Evolutionary conservation across 2,797 vertebrate species (phyloP), one percentile per base, ranked within the genome.

Genomic region (Hydrolagus colliei): DNA sequence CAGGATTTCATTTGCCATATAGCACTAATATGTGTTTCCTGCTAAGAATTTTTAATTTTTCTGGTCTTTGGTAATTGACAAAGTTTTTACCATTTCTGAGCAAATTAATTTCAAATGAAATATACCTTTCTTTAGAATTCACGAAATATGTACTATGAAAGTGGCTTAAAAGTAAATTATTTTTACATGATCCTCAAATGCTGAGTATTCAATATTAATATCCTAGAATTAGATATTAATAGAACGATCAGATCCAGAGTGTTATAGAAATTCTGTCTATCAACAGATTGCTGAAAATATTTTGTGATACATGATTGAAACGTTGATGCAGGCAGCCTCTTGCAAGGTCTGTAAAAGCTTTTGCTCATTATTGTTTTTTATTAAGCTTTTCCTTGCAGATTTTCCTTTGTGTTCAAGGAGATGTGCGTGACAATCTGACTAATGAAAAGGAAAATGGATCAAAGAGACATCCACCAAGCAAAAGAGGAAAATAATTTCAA

Each of bases 401-500:
- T n/a, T n/a, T n/a, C n/a, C n/a, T n/a, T n/a, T n/a, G n/a, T n/a
- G 41, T 76, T 76, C 18, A 52, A 59, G 74, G 18, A 76, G 35
- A 59, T 9, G 11, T 59, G 18, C 74, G 18, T 76, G 41, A 59
- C 18, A 76, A 1, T 52, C 16, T 52, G 18, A 18, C 41, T 76
- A 9, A 76, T 76, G 20, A 76, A 59, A 76, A 76, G 41, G 41
- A 76, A 76, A 59, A 76, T 76, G 52, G 74, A 59, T 76, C 74
- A 76, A 76, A 76, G 74, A 52, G 41, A 52, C 74, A 59, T n/a
- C 59, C 18, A 76, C 74, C 59, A 59, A 76, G 9, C 41, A 20
- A 52, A 76, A 59, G 74, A 52, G 59, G 10, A n/a, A 10, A 52
- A 20, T 14, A 59, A 59, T 4, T 10, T 16, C 52, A 11, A 76